Base-by-base conservation (phyloP, 2,888 invertebrate species). In the Tridacna crocea region DNA sequence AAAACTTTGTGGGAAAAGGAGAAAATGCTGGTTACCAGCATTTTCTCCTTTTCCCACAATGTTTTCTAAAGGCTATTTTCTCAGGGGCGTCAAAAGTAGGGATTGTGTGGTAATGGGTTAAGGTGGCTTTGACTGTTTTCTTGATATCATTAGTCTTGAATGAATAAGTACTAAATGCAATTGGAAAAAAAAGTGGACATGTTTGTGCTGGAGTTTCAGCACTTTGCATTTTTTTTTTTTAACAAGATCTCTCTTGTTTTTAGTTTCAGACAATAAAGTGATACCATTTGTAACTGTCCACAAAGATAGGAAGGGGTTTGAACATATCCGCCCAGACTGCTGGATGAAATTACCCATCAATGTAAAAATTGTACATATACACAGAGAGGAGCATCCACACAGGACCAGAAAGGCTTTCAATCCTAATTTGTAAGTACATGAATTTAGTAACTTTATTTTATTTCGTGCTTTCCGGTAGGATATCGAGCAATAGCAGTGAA, bases 341-440 rank as follows among this genome's bases (percentile, higher is more conserved):
- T 98, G 97, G 94, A 97, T 98, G 0, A 96, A 96, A 0, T 96
- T 96, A 27, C 97, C 97, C 92, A 96, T 98, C 89, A 95, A 96
- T 91, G 97, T 97, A 68, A 96, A 96, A 92, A 96, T 98, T 73
- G 95, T 96, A 51, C 96, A 97, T 90, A 96, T 96, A 86, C 98
- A 98, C 92, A 95, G 98, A 73, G 83, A 86, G 66, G 84, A 90
- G 24, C 87, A 88, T 58, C 97, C 98, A 0, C 97, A 97, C 27
- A 87, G 82, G 77, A 80, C 86, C 11, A 75, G 86, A 12, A 97
- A 98, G 95, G 95, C 98, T 79, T 95, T 98, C 46, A 98, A 98
- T 95, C 98, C 98, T 72, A 98, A 98, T 95, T 95, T 98, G 97
- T 97, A 94, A 96, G 97, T 96, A 72, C 46, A 36, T 36, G 8